phyloP scores from a whole-genome alignment of 2,113 vertebrate species.

The Eudyptes chrysolophus region DNA sequence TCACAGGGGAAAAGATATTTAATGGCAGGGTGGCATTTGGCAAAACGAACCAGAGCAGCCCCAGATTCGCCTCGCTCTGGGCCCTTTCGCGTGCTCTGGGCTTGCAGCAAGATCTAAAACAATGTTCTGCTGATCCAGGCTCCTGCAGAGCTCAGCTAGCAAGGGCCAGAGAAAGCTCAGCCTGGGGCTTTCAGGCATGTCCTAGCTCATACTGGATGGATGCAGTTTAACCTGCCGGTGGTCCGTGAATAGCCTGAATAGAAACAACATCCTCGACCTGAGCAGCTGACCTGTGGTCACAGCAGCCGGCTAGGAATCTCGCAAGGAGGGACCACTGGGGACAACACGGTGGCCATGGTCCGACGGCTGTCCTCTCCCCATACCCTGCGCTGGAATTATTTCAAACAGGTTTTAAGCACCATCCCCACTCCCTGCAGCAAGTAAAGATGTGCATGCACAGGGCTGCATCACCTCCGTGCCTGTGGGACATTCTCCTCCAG shows the following conservation, averaged over 20 bases:
- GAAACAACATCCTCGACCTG: neutral
- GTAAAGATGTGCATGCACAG: neutral
- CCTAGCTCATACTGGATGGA: neutral
- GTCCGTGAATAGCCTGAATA: neutral
- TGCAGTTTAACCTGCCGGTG: neutral
- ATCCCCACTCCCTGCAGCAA: neutral
- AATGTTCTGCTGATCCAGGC: neutral
- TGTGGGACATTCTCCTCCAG: neutral
- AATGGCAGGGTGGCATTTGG: neutral
- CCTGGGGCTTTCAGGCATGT: neutral
- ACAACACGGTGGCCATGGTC: fast-evolving
- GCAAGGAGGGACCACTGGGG: neutral
- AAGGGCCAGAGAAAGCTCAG: neutral
- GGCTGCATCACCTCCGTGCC: neutral
- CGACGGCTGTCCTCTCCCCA: fast-evolving
- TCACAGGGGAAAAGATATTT: neutral
- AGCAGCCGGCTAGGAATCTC: neutral
- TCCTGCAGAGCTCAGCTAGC: neutral
- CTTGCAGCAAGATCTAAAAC: neutral
- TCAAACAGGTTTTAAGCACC: neutral
- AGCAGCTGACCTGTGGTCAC: neutral
- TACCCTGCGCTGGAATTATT: neutral
- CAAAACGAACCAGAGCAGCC: neutral
- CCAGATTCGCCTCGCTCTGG: neutral
- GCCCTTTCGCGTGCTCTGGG: neutral